phyloP scores from a whole-genome alignment of 2,113 vertebrate species.

The Dromaius novaehollandiae region DNA sequence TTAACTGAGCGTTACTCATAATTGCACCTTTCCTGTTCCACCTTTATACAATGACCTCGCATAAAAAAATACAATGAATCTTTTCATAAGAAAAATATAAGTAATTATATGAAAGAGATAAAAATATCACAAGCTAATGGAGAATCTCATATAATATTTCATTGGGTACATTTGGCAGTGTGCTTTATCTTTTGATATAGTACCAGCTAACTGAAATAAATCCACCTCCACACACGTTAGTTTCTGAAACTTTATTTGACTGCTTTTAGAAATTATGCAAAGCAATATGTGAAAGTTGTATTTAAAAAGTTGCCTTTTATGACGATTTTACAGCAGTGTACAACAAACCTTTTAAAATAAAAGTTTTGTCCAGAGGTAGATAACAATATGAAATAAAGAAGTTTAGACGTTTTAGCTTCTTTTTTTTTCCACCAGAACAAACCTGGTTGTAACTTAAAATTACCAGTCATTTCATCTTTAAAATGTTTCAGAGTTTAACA shows the following conservation, averaged over 20 bases:
- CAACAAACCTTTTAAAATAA: background rate
- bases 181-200: background rate
- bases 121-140: background rate
- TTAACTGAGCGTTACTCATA: background rate
- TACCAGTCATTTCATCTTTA: background rate
- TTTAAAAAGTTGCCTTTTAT: background rate
- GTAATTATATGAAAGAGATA: background rate
- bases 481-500: background rate
- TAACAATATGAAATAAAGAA: rapidly evolving
- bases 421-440: background rate
- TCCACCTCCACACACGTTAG: background rate
- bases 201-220: background rate
- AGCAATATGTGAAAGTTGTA: background rate
- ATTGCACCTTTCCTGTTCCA: background rate
- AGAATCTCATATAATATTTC: background rate
- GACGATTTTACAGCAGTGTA: background rate
- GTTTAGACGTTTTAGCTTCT: background rate
- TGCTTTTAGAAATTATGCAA: background rate
- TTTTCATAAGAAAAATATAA: background rate
- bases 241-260: background rate
- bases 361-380: background rate
- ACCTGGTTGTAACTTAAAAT: rapidly evolving
- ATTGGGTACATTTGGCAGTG: background rate
- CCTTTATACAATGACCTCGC: background rate
- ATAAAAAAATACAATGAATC: background rate